Base-by-base conservation (phyloP, 2,888 invertebrate genomes). In the Rhingia campestris region DNA sequence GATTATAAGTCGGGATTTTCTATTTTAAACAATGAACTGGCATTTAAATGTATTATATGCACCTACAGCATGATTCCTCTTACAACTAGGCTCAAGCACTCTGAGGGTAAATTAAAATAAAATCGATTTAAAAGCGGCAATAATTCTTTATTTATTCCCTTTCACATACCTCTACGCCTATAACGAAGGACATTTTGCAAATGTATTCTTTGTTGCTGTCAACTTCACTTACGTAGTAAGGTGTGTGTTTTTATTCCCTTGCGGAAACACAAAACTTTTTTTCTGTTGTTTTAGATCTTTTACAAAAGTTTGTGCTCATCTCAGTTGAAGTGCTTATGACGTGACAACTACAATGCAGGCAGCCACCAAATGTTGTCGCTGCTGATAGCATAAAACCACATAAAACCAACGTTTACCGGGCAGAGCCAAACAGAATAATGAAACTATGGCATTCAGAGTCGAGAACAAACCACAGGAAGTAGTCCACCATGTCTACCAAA, bases 401-500 rank as follows among this genome's bases (percentile, higher is more conserved):
- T 56, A 64, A 82, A 75, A 74, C 58, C 79, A 79, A 80, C 84
- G 74, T 74, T 84, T 74, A 70, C 69, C 80, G 84, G 82, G 59
- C 80, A 74, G 70, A 61, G 54, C 69, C 54, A 75, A 79, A 74
- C 69, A 84, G 69, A 79, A 80, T 79, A 80, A 84, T 64, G 54
- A 73, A 79, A 74, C 79, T 69, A 58, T 74, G 74, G 63, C 66
- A 74, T 79, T 69, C 35, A 49, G 33, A 79, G 72, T 58, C 53
- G 45, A 56, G 63, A 79, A 80, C 80, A 80, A 80, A 84, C 84
- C 80, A 66, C 84, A 80, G 80, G 84, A 84, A 84, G 74, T 84
- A 80, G 84, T 80, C 74, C 80, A 84, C 84, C 80, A 84, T 80
- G 84, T 84, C 84, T 84, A 84, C 69, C 64, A 80, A 84, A 84